Percentiles rank a stretch among this genome's conserved stretches.
Evolutionary conservation across 2,888 invertebrate genomes (phyloP).

Genomic region (Zaprionus obscuricornis): DNA sequence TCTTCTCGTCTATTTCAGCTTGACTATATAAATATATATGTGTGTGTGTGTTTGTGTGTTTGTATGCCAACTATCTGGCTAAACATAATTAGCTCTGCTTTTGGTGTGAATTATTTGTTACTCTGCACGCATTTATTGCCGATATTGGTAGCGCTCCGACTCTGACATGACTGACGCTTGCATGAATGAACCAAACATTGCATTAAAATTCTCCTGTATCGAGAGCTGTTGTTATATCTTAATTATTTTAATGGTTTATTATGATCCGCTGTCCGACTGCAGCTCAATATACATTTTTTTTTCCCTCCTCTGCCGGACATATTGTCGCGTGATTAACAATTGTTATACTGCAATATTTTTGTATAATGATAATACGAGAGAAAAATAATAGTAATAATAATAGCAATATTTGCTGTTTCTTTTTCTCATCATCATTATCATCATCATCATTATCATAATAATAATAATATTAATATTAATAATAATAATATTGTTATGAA

Average conservation of each 20-base stretch:
- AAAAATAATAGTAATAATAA: too few relatives aligned
- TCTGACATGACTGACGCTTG: not conserved
- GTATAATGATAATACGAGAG: too few relatives aligned
- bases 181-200: too few relatives aligned
- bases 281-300: not conserved
- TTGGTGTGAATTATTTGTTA: slow-evolving; percentile 66
- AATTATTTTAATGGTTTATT: slow-evolving; percentile 74
- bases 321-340: slow-evolving; percentile 67
- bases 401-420: not conserved
- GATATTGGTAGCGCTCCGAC: slow-evolving; percentile 27
- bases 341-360: slow-evolving; percentile 31
- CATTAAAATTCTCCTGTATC: too few relatives aligned
- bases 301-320: slow-evolving; percentile 15
- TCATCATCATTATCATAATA: slow-evolving; percentile 46
- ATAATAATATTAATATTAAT: slow-evolving; percentile 34
- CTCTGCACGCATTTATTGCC: slow-evolving; percentile 47
- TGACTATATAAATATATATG: too few relatives aligned
- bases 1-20: not conserved
- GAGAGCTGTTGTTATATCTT: slow-evolving; percentile 61
- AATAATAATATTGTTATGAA: slow-evolving; percentile 50
- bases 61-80: slow-evolving; percentile 18
- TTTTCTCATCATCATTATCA: slow-evolving; percentile 2
- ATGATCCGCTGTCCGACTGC: slow-evolving; percentile 47
- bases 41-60: too few relatives aligned
- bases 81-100: slow-evolving; percentile 58